Conservation (phyloP, 1,140 invertebrate genomes). For the Drosophila pseudoananassae region DNA sequence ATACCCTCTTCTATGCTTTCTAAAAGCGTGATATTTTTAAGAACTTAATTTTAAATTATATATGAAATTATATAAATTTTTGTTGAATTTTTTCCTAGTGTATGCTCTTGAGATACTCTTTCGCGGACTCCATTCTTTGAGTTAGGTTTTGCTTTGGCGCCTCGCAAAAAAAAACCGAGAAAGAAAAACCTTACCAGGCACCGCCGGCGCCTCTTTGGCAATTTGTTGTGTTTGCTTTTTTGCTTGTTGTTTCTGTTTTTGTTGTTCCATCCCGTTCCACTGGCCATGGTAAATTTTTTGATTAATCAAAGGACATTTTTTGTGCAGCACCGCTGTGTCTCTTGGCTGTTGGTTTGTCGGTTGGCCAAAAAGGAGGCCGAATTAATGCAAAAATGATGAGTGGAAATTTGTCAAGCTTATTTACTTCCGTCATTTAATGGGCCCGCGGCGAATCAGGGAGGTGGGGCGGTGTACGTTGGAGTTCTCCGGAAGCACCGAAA, state of each 20-base stretch:
- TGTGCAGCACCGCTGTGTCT: conserved; percentile 31
- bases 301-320: conserved; percentile 84
- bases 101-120: conserved; percentile 15
- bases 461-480: neutral
- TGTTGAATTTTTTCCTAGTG: neutral
- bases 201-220: conserved; percentile 72
- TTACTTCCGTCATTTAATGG: conserved; percentile 83
- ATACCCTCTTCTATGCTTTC: no score
- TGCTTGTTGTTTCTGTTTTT: conserved; percentile 21
- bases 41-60: neutral
- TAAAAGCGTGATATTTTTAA: no score
- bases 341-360: conserved; percentile 53
- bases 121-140: conserved; percentile 18
- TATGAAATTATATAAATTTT: neutral
- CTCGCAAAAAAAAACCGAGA: conserved; percentile 31
- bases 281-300: conserved; percentile 73
- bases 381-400: conserved; percentile 84
- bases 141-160: conserved; percentile 52
- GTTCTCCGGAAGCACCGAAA: neutral
- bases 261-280: conserved; percentile 30
- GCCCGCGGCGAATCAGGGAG: conserved; percentile 62
- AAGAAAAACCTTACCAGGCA: conserved; percentile 31
- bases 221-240: conserved; percentile 74
- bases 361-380: conserved; percentile 71
- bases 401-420: conserved; percentile 84